Percentiles rank a stretch among this genome's conserved stretches.
Evolutionary conservation across 2,113 vertebrate species (phyloP).

Genomic region (Rhegmatorhina hoffmannsi): DNA sequence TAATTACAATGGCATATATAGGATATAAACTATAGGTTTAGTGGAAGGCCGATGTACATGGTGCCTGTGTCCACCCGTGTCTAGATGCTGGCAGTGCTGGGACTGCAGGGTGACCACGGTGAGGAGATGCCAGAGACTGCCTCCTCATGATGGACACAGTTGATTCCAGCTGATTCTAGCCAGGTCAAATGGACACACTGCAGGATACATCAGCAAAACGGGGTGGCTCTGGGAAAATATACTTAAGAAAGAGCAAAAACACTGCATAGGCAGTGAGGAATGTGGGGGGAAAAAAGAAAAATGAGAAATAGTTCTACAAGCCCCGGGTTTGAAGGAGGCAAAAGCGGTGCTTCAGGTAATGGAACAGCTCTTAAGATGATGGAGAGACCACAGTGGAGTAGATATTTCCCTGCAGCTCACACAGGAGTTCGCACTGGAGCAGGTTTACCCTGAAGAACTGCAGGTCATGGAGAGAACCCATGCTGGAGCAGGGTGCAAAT

Average conservation of each 20-base stretch:
- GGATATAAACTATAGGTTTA: neutral
- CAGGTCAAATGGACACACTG: no score
- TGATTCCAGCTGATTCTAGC: neutral
- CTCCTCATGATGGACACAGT: neutral
- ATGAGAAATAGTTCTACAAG: fast-evolving
- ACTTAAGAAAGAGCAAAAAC: neutral
- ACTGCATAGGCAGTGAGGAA: neutral
- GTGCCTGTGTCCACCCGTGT: fast-evolving
- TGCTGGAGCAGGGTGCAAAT: neutral
- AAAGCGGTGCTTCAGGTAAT: neutral
- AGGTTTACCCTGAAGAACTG: neutral
- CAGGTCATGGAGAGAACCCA: neutral
- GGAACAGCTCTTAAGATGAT: neutral
- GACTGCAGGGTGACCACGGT: neutral
- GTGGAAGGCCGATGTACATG: neutral
- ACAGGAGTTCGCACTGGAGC: neutral
- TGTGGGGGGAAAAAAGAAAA: neutral
- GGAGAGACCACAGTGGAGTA: neutral
- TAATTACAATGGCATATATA: no score
- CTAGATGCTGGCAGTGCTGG: neutral
- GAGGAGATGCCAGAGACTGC: no score
- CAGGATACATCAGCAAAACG: neutral
- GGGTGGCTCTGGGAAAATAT: neutral
- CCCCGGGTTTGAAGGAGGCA: neutral
- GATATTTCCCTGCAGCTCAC: neutral